These are phyloP conservation scores for Tiliacea citrago DNA, from an alignment of 2,888 invertebrate genomes.

Conservation along the genomic window DNA sequence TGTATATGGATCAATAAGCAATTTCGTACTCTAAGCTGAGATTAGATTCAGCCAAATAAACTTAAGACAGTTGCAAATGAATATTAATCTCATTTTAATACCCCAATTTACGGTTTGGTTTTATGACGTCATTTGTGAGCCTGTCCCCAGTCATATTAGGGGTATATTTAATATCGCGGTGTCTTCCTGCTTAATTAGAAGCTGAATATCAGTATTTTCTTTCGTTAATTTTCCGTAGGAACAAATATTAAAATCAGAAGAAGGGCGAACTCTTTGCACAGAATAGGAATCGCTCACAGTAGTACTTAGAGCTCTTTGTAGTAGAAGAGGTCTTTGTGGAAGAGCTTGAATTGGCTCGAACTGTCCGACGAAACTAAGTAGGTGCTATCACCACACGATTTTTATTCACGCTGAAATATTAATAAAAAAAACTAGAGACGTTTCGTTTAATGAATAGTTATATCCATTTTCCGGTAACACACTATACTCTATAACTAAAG, in stretches of 20 bases:
- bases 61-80: slow-evolving; percentile 13
- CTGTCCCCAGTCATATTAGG: background rate
- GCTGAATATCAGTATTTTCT: background rate
- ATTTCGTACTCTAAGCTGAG: slow-evolving; percentile 18
- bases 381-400: background rate
- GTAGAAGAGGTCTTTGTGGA: background rate
- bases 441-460: background rate
- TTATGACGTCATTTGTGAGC: slow-evolving; percentile 7
- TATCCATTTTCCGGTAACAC: no score
- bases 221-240: background rate
- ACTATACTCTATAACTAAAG: no score
- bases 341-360: background rate
- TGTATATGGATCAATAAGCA: slow-evolving; percentile 34
- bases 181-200: background rate
- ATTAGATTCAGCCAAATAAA: slow-evolving; percentile 24
- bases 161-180: slow-evolving; percentile 5
- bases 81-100: slow-evolving; percentile 14
- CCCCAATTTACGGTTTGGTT: slow-evolving; percentile 31
- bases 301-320: background rate
- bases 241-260: background rate
- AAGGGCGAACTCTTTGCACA: background rate
- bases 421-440: background rate
- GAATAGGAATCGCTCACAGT: background rate
- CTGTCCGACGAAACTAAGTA: background rate
- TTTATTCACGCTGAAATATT: background rate